These are phyloP conservation scores for Clanis bilineata DNA, from an alignment of 2,888 invertebrate genomes.

Conservation along the genomic window DNA sequence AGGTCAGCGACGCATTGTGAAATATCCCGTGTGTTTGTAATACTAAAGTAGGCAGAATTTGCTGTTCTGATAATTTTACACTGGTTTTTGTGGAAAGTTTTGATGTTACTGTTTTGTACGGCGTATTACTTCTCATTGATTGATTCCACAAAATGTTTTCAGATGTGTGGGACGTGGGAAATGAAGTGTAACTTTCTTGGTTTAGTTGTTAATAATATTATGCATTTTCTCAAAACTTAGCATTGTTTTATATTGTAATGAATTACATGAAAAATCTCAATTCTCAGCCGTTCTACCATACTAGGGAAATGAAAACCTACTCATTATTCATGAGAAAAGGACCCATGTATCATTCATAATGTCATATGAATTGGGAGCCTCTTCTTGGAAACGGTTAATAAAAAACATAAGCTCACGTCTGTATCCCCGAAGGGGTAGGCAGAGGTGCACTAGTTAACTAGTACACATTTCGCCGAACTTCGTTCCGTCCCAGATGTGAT, in stretches of 20 bases:
- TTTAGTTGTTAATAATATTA: background rate
- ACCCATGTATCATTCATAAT: too few species aligned
- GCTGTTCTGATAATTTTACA: background rate
- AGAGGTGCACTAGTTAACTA: too few species aligned
- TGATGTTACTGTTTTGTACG: background rate
- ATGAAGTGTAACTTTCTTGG: background rate
- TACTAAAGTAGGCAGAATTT: background rate
- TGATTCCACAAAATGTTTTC: background rate
- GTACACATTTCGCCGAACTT: too few species aligned
- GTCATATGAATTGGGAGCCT: too few species aligned
- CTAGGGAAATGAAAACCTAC: too few species aligned
- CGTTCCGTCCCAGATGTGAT: too few species aligned
- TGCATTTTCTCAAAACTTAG: background rate
- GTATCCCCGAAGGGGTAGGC: too few species aligned
- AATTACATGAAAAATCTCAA: background rate
- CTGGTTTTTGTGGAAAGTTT: background rate
- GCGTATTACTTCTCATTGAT: background rate
- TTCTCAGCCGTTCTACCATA: background rate
- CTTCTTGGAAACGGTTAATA: too few species aligned
- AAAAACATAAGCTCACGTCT: too few species aligned
- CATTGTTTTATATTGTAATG: background rate
- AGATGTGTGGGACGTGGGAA: background rate
- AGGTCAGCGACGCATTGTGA: slow-evolving; percentile 51
- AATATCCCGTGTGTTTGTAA: slow-evolving; percentile 46
- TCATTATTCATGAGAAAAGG: background rate